Base-by-base conservation (phyloP, 2,113 vertebrate genomes). In the Oncorhynchus kisutch region DNA sequence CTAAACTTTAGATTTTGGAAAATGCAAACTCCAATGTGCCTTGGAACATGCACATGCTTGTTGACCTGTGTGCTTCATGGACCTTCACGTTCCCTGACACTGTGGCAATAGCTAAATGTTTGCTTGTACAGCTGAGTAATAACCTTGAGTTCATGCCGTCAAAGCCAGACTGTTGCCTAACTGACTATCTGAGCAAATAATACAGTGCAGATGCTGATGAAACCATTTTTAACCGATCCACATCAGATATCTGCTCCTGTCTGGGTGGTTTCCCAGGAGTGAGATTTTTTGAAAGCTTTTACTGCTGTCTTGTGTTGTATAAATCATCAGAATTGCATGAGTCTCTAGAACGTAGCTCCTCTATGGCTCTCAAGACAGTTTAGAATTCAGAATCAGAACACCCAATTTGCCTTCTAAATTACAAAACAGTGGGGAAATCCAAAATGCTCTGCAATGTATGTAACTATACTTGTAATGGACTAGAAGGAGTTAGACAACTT, bases 101-200 rank as follows among this genome's bases (percentile, higher is more conserved):
- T 91, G 91, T 91, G 80, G 91, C 91, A 93, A 92, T 92, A 85
- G 81, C 92, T 91, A 90, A 92, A 92, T 94, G 91, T 93, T 94
- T 93, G 88, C 87, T 79, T 77, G 90, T 59, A 70, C 72, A 73
- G 85, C 91, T 88, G 87, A 80, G 81, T 88, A 88, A 88, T 85
- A 77, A 85, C 86, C 87, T 74, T 72, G 76, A 70, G 88, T 91
- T 91, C 87, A 89, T 72, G 62, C 78, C 80, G 77, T 77, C 69
- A 71, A 31, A 86, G 80, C 72, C 78, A 68, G 67, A 72, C 76
- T 72, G 75, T 87, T 88, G 82, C 90, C 84, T 81, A 87, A 87
- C 85, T 78, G 77, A 75, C 81, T 79, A 78, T 66, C 74, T 92
- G 80, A 89, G 86, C 86, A 88, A 91, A 91, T 81, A 90, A 79